Conservation (phyloP, 2,797 vertebrate species). For the Dermochelys coriacea region DNA sequence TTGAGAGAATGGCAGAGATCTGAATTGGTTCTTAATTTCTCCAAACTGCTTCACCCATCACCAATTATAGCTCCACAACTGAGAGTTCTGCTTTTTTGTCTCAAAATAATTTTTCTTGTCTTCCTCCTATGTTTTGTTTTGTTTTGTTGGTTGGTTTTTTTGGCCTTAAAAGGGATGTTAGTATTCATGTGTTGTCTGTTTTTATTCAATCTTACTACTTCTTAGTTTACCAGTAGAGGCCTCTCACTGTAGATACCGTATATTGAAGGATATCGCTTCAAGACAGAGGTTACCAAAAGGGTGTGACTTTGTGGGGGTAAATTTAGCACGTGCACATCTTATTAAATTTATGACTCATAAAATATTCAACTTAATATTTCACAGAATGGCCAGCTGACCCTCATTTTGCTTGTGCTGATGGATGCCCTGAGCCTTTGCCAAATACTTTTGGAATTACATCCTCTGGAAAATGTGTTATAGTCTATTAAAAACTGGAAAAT, state of each 20-base stretch:
- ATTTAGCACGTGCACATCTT: slow-evolving; percentile 75
- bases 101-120: background rate
- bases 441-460: slow-evolving; percentile 74
- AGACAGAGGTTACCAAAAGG: slow-evolving; percentile 74
- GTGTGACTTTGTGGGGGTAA: slow-evolving; percentile 70
- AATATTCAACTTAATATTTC: slow-evolving; percentile 68
- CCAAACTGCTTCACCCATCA: slow-evolving; percentile 15
- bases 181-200: slow-evolving; percentile 65
- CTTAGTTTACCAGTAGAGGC: slow-evolving; percentile 60
- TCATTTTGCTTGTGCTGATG: slow-evolving; percentile 62
- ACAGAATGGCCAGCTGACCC: slow-evolving; percentile 74
- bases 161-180: slow-evolving; percentile 68
- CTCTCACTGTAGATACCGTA: slow-evolving; percentile 57
- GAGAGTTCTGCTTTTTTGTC: background rate
- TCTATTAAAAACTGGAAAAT: slow-evolving; percentile 66
- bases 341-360: slow-evolving; percentile 73
- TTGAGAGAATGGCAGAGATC: background rate
- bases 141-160: background rate
- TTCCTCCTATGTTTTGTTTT: slow-evolving; percentile 1
- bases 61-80: background rate
- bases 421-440: slow-evolving; percentile 71
- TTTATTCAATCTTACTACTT: slow-evolving; percentile 69
- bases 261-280: slow-evolving; percentile 49
- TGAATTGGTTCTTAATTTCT: background rate
- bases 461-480: slow-evolving; percentile 63